Conservation (phyloP, 1,140 invertebrate species). For the Oncopeltus fasciatus region DNA sequence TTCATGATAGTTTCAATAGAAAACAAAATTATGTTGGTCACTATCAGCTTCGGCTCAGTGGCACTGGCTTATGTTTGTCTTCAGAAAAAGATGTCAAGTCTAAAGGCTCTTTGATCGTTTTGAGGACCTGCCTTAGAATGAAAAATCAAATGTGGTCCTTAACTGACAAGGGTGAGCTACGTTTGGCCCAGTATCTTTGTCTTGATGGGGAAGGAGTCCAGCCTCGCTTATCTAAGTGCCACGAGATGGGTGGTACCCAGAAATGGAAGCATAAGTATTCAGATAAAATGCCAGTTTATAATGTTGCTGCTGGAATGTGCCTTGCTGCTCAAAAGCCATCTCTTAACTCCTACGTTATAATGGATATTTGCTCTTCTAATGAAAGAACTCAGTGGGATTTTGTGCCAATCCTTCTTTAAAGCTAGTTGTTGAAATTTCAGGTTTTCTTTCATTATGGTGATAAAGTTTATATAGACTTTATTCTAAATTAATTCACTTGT, state of each 20-base stretch:
- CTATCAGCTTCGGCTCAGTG: slow-evolving; percentile 55
- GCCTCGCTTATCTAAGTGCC: slow-evolving; percentile 73
- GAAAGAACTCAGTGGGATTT: slow-evolving; percentile 56
- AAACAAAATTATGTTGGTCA: slow-evolving; percentile 48
- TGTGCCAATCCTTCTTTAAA: slow-evolving; percentile 27
- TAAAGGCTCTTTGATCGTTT: slow-evolving; percentile 53
- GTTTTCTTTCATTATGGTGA: too few relatives aligned
- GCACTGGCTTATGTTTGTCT: slow-evolving; percentile 58
- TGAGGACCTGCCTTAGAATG: slow-evolving; percentile 49
- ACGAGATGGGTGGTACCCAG: slow-evolving; percentile 77
- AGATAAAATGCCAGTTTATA: slow-evolving; percentile 66
- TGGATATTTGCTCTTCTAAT: slow-evolving; percentile 55
- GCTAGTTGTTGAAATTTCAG: too few relatives aligned
- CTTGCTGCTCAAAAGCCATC: slow-evolving; percentile 41
- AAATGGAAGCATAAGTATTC: slow-evolving; percentile 67
- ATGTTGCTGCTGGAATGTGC: slow-evolving; percentile 71
- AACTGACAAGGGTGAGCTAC: slow-evolving; percentile 70
- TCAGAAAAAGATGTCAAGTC: slow-evolving; percentile 63
- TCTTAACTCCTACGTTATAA: slow-evolving; percentile 39
- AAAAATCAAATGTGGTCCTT: slow-evolving; percentile 75
- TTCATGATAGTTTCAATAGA: neutral
- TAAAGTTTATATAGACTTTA: too few relatives aligned
- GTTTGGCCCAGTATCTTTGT: slow-evolving; percentile 70
- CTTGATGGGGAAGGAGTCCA: slow-evolving; percentile 49
- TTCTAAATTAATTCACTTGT: too few relatives aligned